Evolutionary conservation across 2,113 vertebrate species (phyloP).

Genomic region (Esox niger): DNA sequence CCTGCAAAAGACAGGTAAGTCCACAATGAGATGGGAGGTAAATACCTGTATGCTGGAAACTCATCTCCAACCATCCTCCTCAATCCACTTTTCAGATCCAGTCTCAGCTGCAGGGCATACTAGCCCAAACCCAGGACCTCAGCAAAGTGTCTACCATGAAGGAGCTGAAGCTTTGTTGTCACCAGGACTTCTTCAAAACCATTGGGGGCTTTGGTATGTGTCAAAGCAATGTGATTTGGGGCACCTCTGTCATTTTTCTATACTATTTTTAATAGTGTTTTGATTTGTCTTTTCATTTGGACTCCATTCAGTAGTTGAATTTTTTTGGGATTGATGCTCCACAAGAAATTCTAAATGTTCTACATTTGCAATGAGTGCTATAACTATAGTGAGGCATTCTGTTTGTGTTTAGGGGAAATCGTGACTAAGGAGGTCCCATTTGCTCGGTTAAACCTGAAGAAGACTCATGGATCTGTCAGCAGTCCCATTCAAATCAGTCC

Average conservation of each 20-base stretch:
- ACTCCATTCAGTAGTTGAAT: neutral
- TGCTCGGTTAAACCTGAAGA: neutral
- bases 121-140: conserved; percentile 6
- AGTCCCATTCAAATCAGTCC: too few species aligned
- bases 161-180: conserved; percentile 9
- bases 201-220: conserved; percentile 12
- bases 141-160: neutral
- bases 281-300: neutral
- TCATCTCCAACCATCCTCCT: neutral
- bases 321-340: neutral
- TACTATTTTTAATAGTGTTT: neutral
- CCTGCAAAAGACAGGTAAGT: conserved; percentile 73
- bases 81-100: conserved; percentile 18
- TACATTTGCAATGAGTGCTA: too few species aligned
- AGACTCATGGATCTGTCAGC: too few species aligned
- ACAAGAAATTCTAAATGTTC: neutral
- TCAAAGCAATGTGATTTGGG: too few species aligned
- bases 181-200: neutral
- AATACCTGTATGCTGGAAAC: too few species aligned
- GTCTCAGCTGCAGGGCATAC: conserved; percentile 15
- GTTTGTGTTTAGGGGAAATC: conserved; percentile 19
- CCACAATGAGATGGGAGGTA: too few species aligned
- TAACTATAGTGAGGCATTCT: too few species aligned
- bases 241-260: too few species aligned
- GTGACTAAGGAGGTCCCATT: conserved; percentile 20